Evolutionary conservation across 2,797 vertebrate genomes (phyloP), one percentile per base, ranked within the genome.

Genomic region (Alca torda): DNA sequence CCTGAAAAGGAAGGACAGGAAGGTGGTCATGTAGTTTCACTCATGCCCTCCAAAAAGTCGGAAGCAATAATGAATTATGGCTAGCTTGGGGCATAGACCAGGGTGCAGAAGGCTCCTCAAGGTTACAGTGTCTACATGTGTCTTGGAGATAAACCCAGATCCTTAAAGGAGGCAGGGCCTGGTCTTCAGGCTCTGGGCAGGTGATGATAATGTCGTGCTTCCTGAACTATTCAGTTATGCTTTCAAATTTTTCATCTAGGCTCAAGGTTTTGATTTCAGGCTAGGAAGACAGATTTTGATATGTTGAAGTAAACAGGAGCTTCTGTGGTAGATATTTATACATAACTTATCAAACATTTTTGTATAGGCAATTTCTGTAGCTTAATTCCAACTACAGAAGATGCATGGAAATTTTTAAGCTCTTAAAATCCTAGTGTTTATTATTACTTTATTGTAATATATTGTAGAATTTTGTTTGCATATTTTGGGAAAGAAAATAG

Each of bases 51-150:
- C 39, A 23, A 69, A 69, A 14, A 65, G 16, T 18, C 33, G 59
- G 53, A 41, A 74, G 20, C 17, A 61, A 2, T 39, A 35, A 12
- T 50, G 31, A 53, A 8, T 53, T 73, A 15, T 1, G 33, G 53
- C 43, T 45, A 12, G 16, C 20, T 0, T 37, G 6, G 0, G 3
- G 9, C 16, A 28, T 9, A 59, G 33, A 37, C 28, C 21, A 33
- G 37, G 17, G 45, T 85, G 7, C 23, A 53, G 46, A 37, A 54
- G 25, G 25, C 67, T 80, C 26, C 54, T 64, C 37, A 28, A 30
- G 3, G 5, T 0, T 30, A 6, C 4, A 16, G 43, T n/a, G 30
- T 74, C 48, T 48, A 13, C 0, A 0, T 30, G 8, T 3, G 2
- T 35, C 50, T 23, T n/a, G 20, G 46, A 45, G 28, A 39, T 64